Evolutionary conservation across 2,113 vertebrate species (phyloP).

Genomic region (Plotosus lineatus): DNA sequence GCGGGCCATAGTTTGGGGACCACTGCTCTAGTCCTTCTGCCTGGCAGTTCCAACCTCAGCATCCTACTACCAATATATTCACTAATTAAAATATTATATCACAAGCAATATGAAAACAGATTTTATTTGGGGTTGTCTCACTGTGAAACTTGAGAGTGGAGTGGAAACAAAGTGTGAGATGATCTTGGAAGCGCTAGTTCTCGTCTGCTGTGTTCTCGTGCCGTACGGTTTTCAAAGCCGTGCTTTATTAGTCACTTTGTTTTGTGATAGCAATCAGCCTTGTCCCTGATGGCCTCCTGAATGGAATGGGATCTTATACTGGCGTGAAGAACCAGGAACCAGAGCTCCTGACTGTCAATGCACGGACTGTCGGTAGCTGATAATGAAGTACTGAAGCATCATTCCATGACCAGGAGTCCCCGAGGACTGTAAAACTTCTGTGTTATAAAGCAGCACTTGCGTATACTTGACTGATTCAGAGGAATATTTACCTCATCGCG

Average conservation of each 20-base stretch:
- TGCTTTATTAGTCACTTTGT: slow-evolving; percentile 34
- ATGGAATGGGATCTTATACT: slow-evolving; percentile 14
- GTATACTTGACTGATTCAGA: neutral
- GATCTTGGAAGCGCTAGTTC: neutral
- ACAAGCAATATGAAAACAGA: neutral
- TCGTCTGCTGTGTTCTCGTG: slow-evolving; percentile 1
- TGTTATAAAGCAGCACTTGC: neutral
- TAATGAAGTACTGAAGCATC: neutral
- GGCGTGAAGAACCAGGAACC: neutral
- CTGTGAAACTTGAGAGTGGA: neutral
- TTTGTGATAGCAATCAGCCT: neutral
- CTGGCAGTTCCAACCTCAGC: no score
- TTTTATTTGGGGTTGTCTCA: slow-evolving; percentile 4
- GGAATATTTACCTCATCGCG: neutral
- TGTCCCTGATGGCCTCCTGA: slow-evolving; percentile 26
- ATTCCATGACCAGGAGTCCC: neutral
- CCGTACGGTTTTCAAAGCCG: slow-evolving; percentile 34
- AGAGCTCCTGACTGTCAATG: slow-evolving; percentile 8
- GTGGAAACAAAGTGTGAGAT: slow-evolving; percentile 14
- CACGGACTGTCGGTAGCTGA: neutral
- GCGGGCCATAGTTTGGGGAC: no score
- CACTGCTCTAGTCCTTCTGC: no score
- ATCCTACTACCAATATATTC: no score
- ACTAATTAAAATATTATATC: neutral
- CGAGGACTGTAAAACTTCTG: neutral